phyloP scores from a whole-genome alignment of 1,140 invertebrate species.

The Spodoptera litura region DNA sequence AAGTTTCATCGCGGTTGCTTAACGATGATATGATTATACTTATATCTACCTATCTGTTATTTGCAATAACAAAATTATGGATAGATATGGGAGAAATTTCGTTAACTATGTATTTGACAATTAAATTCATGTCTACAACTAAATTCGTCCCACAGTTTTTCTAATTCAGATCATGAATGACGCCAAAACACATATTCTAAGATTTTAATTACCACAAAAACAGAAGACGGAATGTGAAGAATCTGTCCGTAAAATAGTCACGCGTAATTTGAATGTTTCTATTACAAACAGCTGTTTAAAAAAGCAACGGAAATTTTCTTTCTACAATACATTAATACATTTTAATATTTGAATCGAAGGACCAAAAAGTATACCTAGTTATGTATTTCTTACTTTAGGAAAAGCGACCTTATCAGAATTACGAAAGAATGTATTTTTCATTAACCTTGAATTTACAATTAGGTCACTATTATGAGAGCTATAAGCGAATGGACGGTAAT shows the following conservation, averaged over 20 bases:
- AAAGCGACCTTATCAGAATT: not conserved
- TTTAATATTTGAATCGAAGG: not conserved
- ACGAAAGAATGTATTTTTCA: not conserved
- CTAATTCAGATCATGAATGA: conserved; percentile 10
- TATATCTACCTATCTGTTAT: no score
- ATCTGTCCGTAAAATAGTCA: conserved; percentile 2
- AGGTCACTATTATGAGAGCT: not conserved
- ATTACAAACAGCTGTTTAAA: conserved; percentile 1
- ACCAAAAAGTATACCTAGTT: not conserved
- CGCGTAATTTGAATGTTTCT: conserved; percentile 5
- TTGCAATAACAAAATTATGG: no score
- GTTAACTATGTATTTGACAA: no score
- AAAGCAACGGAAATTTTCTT: not conserved
- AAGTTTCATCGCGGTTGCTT: no score
- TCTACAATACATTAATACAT: not conserved
- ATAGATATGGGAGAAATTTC: no score
- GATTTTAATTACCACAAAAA: conserved; percentile 19
- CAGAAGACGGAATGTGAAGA: conserved; percentile 18
- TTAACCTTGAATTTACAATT: not conserved
- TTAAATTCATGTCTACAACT: no score
- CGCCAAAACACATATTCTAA: conserved; percentile 1
- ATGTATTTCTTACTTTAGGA: no score
- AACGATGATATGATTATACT: no score
- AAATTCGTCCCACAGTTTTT: not conserved
- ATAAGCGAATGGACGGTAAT: not conserved